A percentile compares a stretch with the other conserved stretches of the same genome.
These are phyloP conservation scores for Echeneis naucrates DNA, from an alignment of 2,797 vertebrate genomes.

Conservation along the genomic window DNA sequence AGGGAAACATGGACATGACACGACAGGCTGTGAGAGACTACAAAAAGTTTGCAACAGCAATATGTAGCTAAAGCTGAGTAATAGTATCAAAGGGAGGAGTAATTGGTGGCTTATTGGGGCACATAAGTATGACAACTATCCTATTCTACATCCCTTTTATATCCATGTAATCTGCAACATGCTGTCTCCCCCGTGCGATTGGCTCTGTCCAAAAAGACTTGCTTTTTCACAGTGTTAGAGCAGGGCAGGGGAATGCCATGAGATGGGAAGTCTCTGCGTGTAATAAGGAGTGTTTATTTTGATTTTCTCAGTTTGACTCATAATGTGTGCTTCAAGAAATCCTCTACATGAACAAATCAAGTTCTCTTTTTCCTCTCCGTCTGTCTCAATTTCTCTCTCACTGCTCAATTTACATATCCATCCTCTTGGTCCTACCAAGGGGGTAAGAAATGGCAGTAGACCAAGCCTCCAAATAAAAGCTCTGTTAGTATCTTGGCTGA, in stretches of 20 bases:
- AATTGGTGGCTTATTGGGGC: slow-evolving; percentile 53
- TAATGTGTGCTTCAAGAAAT: neutral
- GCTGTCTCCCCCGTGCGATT: slow-evolving; percentile 50
- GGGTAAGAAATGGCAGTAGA: slow-evolving; percentile 70
- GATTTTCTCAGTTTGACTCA: neutral
- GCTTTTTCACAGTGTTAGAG: slow-evolving; percentile 24
- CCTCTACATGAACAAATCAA: slow-evolving; percentile 26
- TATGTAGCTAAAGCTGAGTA: slow-evolving; percentile 18
- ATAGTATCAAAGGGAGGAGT: slow-evolving; percentile 23
- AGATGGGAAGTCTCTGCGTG: neutral
- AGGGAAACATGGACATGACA: slow-evolving; percentile 30
- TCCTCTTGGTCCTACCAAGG: slow-evolving; percentile 56
- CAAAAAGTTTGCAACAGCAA: slow-evolving; percentile 29
- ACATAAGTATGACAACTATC: slow-evolving; percentile 58
- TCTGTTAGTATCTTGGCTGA: slow-evolving; percentile 86
- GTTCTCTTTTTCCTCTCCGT: slow-evolving; percentile 4
- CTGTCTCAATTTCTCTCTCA: slow-evolving; percentile 25
- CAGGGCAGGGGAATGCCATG: neutral
- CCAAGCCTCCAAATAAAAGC: slow-evolving; percentile 83
- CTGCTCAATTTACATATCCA: slow-evolving; percentile 51
- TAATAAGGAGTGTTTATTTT: neutral
- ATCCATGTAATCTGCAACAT: slow-evolving; percentile 60
- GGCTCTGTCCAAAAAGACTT: slow-evolving; percentile 42
- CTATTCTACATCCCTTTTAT: slow-evolving; percentile 54
- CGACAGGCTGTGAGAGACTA: slow-evolving; percentile 3